A percentile compares a stretch with the other conserved stretches of the same genome.
Evolutionary conservation across 2,888 invertebrate genomes (phyloP).

Genomic region (Sialis lutaria): DNA sequence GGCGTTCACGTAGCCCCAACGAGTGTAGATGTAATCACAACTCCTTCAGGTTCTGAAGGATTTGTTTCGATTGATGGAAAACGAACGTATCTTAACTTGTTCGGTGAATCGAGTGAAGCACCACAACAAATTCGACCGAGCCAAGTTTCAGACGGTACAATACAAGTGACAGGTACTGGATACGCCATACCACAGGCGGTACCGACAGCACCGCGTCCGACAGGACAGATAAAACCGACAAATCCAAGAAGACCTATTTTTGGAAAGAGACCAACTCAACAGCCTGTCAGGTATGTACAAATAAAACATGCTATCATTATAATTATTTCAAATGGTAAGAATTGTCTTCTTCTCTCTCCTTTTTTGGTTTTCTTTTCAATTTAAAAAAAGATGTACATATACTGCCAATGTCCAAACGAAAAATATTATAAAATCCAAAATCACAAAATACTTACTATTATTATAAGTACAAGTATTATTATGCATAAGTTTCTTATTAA

Average conservation of each 20-base stretch:
- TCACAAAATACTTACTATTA: too few species aligned
- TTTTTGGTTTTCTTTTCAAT: too few species aligned
- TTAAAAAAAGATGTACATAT: too few species aligned
- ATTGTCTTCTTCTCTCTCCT: too few species aligned
- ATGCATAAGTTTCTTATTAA: background rate
- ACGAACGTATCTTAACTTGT: slow-evolving; percentile 71
- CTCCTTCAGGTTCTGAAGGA: slow-evolving; percentile 62
- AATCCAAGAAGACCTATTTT: slow-evolving; percentile 33
- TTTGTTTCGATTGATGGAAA: slow-evolving; percentile 87
- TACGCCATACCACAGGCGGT: slow-evolving; percentile 49
- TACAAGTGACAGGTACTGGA: slow-evolving; percentile 39
- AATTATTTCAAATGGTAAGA: too few species aligned
- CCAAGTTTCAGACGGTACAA: slow-evolving; percentile 17
- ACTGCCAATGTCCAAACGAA: too few species aligned
- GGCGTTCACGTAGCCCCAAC: slow-evolving; percentile 26
- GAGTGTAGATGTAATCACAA: slow-evolving; percentile 45
- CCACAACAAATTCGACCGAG: slow-evolving; percentile 15
- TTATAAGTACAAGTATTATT: background rate
- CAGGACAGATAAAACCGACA: slow-evolving; percentile 19
- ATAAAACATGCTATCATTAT: too few species aligned
- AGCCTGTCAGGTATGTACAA: slow-evolving; percentile 39
- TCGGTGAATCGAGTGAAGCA: slow-evolving; percentile 40
- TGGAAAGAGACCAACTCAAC: slow-evolving; percentile 39
- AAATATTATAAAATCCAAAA: too few species aligned
- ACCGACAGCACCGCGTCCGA: slow-evolving; percentile 22